Conservation (phyloP, 2,888 invertebrate genomes). For the Augiades crinisus region DNA sequence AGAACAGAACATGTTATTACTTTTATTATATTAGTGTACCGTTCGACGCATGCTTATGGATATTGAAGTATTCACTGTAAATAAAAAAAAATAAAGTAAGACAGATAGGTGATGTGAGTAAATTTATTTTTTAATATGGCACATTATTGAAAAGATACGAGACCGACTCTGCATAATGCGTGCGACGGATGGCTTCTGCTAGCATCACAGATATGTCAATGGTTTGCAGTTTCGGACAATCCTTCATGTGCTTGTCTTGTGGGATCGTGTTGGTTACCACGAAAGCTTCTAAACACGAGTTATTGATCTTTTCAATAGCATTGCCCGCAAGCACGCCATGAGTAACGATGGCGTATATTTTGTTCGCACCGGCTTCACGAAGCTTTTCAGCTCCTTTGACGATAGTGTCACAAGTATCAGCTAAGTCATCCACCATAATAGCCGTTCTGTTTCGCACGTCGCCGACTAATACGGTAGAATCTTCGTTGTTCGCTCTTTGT, state of each 20-base stretch:
- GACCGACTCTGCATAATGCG: slow-evolving; percentile 99
- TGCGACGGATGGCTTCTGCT: slow-evolving; percentile 98
- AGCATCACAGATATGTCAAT: slow-evolving; percentile 99
- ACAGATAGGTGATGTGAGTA: too few relatives aligned
- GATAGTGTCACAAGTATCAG: slow-evolving; percentile 95
- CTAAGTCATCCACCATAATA: slow-evolving; percentile 95
- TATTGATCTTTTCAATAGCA: slow-evolving; percentile 92
- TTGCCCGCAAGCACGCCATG: slow-evolving; percentile 96
- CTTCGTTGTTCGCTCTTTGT: slow-evolving; percentile 93
- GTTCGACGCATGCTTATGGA: too few relatives aligned
- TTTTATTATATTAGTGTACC: too few relatives aligned
- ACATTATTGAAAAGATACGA: slow-evolving; percentile 99
- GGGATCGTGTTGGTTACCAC: slow-evolving; percentile 97
- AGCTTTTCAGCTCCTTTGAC: slow-evolving; percentile 94
- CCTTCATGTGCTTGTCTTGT: slow-evolving; percentile 92
- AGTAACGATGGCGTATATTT: slow-evolving; percentile 93
- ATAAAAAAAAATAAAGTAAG: too few relatives aligned
- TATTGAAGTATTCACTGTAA: too few relatives aligned
- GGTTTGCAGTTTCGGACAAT: slow-evolving; percentile 89
- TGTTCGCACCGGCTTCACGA: slow-evolving; percentile 90
- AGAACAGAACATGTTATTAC: too few relatives aligned
- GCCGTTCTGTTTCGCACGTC: slow-evolving; percentile 92
- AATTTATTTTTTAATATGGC: slow-evolving; percentile 84
- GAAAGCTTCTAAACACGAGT: slow-evolving; percentile 92
- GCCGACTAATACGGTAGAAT: slow-evolving; percentile 95